Evolutionary conservation across 2,113 vertebrate genomes (phyloP), one percentile per base, ranked within the genome.

Genomic region (Zosterops lateralis): DNA sequence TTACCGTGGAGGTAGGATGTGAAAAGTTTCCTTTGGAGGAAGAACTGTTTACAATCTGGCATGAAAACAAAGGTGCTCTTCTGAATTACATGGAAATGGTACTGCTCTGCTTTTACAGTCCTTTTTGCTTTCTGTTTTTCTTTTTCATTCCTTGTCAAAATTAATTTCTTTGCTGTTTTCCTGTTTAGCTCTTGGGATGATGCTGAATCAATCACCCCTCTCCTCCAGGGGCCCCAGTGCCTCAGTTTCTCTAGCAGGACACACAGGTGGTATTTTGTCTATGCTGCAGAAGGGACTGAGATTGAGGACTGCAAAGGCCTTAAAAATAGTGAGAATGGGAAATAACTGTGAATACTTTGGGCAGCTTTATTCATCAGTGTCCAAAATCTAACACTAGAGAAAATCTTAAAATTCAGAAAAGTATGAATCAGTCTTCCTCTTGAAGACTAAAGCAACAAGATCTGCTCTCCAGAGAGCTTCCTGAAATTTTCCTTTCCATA

Each of bases 1-100:
- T 99, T 93, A 99, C 99, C 0, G 98, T 99, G 97, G 99, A 99
- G 95, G 98, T 99, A 34, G 99, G 99, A 90, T 99, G 99, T 15
- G 98, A 99, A 73, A 99, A 99, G 94, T 99, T 99, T 96, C 99
- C 99, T 13, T 95, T 98, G 7, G 98, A 98, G 83, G 98, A 97
- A 17, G 99, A 99, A n/a, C 98, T 99, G 10, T 99, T 99, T 57
- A 95, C 98, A 4, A 98, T 99, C 53, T 99, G 99, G 99, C 98
- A 98, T 56, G 98, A 98, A 90, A 99, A 99, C 95, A 99, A 99
- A 90, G 99, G 99, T 88, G 96, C 99, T 1, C 97, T 99, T 26
- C 97, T 99, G 84, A 98, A 85, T 93, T 99, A 99, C 91, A 73
- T 99, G 90, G 99, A 99, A 97, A 99, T 98, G 97, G 99, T 99